These are phyloP conservation scores for Syngnathus floridae DNA, from an alignment of 2,113 vertebrate species.

Conservation along the genomic window DNA sequence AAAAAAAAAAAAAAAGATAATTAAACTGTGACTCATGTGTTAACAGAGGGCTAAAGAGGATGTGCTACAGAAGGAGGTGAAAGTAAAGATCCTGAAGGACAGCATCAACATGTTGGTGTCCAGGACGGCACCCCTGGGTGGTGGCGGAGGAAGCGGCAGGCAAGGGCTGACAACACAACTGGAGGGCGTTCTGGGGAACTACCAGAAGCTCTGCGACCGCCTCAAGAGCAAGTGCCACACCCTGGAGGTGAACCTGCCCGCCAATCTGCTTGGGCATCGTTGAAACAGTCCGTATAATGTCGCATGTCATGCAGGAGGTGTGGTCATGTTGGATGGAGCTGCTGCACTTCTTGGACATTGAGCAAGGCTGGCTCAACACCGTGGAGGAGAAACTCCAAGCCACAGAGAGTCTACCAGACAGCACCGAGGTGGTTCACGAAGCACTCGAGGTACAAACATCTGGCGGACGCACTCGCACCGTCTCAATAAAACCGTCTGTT, in stretches of 20 bases:
- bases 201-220: conserved; percentile 89
- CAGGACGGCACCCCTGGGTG: conserved; percentile 70
- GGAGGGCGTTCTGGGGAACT: conserved; percentile 82
- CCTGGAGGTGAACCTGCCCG: conserved; percentile 75
- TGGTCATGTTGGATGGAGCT: conserved; percentile 99
- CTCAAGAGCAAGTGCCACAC: conserved; percentile 95
- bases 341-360: conserved; percentile 89
- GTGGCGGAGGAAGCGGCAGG: conserved; percentile 41
- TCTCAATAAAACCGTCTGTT: neutral
- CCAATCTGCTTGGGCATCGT: neutral
- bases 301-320: conserved; percentile 76
- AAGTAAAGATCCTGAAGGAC: conserved; percentile 97
- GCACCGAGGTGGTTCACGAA: conserved; percentile 71
- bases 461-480: neutral
- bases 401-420: conserved; percentile 78
- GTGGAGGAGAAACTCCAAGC: conserved; percentile 80
- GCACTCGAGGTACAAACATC: conserved; percentile 80
- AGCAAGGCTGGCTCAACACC: conserved; percentile 82
- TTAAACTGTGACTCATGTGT: neutral
- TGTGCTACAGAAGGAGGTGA: conserved; percentile 95
- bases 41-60: conserved; percentile 92
- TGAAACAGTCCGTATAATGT: neutral
- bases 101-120: conserved; percentile 83
- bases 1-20: too few relatives aligned
- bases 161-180: conserved; percentile 80